Conservation (phyloP, 2,797 vertebrate genomes). For the Crocidura indochinensis region DNA sequence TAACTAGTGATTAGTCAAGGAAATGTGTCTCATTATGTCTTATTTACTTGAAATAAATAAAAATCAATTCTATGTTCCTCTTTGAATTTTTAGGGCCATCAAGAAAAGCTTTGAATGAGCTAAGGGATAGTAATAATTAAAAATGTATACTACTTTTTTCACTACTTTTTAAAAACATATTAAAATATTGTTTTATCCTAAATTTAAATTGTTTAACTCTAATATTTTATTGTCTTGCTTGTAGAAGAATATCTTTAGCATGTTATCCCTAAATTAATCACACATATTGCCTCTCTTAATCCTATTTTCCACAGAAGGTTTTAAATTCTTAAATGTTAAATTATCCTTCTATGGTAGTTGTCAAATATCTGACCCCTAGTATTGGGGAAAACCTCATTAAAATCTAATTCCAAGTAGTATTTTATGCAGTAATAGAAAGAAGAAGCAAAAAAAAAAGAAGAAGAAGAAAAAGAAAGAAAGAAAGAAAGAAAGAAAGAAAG, state of each 20-base stretch:
- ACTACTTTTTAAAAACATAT: slow-evolving; percentile 20
- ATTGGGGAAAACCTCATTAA: slow-evolving; percentile 57
- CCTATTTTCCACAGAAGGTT: slow-evolving; percentile 64
- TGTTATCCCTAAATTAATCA: slow-evolving; percentile 45
- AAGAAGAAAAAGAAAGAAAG: too few relatives aligned
- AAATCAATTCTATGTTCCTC: background rate
- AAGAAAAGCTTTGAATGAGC: slow-evolving; percentile 14
- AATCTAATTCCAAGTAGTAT: slow-evolving; percentile 67
- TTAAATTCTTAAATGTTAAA: slow-evolving; percentile 64
- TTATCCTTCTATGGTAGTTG: slow-evolving; percentile 40
- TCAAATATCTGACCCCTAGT: slow-evolving; percentile 67
- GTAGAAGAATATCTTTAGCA: slow-evolving; percentile 35
- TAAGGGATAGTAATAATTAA: background rate
- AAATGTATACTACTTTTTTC: background rate
- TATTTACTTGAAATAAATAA: slow-evolving; percentile 26
- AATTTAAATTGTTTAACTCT: background rate
- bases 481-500: too few relatives aligned
- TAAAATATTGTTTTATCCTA: background rate
- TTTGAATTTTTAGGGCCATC: background rate
- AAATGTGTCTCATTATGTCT: background rate
- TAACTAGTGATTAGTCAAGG: background rate
- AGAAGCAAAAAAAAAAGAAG: slow-evolving; percentile 47
- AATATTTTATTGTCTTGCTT: slow-evolving; percentile 42
- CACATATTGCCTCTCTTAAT: slow-evolving; percentile 62
- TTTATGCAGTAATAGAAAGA: slow-evolving; percentile 60